phyloP scores from a whole-genome alignment of 2,113 vertebrate species.

The Numida meleagris region DNA sequence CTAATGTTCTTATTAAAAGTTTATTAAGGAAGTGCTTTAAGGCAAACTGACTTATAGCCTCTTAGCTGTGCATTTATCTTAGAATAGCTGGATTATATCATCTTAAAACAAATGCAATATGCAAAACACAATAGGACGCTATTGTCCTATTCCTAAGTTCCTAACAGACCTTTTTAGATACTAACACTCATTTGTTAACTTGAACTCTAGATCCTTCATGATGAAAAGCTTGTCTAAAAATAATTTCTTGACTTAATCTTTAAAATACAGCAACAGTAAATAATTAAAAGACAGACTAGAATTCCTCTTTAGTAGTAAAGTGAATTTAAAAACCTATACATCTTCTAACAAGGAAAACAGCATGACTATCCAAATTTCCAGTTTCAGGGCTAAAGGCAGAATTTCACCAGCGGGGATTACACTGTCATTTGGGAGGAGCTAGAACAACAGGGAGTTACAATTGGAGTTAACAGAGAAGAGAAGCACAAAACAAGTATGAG shows the following conservation, averaged over 20 bases:
- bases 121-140: neutral
- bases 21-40: slow-evolving; percentile 23
- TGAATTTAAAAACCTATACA: neutral
- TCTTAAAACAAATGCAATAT: neutral
- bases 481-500: neutral
- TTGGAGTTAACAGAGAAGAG: neutral
- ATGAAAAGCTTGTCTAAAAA: slow-evolving; percentile 16
- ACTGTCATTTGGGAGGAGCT: neutral
- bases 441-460: neutral
- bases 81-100: neutral
- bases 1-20: slow-evolving; percentile 33
- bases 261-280: too few relatives aligned
- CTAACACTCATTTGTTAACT: neutral
- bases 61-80: neutral
- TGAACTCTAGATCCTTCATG: neutral
- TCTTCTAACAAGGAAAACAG: neutral
- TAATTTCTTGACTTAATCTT: slow-evolving; percentile 1
- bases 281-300: neutral
- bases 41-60: slow-evolving; percentile 8
- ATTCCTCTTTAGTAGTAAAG: neutral
- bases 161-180: neutral
- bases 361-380: neutral
- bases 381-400: neutral
- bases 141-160: too few relatives aligned
- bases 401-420: neutral